A percentile compares a stretch with the other conserved stretches of the same genome.
These are phyloP conservation scores for Zaprionus capensis DNA, from an alignment of 1,140 invertebrate genomes.

Conservation along the genomic window DNA sequence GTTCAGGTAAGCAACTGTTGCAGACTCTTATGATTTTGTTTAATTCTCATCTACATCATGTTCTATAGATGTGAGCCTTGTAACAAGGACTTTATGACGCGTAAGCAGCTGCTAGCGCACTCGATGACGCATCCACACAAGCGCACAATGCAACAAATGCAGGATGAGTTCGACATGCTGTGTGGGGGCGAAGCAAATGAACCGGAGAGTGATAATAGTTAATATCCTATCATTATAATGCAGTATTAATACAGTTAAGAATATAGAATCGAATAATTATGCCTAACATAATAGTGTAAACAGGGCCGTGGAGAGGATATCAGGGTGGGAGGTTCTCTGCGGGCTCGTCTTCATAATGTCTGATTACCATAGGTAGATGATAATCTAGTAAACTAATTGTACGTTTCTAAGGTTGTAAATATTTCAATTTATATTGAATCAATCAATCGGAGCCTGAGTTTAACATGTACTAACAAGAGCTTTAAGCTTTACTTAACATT, in stretches of 20 bases:
- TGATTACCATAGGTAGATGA: too few species aligned
- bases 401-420: too few species aligned
- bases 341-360: too few species aligned
- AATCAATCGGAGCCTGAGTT: too few species aligned
- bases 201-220: neutral
- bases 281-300: neutral
- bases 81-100: conserved; percentile 36
- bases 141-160: conserved; percentile 15
- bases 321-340: too few species aligned
- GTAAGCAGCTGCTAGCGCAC: conserved; percentile 31
- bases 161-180: conserved; percentile 47
- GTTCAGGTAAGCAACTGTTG: conserved; percentile 37
- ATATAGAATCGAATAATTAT: neutral
- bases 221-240: neutral
- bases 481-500: conserved; percentile 15
- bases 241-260: neutral
- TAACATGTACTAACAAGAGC: neutral
- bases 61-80: conserved; percentile 54
- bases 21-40: neutral
- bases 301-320: too few species aligned
- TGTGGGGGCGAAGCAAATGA: conserved; percentile 2
- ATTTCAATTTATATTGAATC: too few species aligned
- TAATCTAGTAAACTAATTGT: too few species aligned
- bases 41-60: neutral
- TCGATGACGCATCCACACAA: conserved; percentile 44